Conservation (phyloP, 2,797 vertebrate species). For the Botia almorhae region DNA sequence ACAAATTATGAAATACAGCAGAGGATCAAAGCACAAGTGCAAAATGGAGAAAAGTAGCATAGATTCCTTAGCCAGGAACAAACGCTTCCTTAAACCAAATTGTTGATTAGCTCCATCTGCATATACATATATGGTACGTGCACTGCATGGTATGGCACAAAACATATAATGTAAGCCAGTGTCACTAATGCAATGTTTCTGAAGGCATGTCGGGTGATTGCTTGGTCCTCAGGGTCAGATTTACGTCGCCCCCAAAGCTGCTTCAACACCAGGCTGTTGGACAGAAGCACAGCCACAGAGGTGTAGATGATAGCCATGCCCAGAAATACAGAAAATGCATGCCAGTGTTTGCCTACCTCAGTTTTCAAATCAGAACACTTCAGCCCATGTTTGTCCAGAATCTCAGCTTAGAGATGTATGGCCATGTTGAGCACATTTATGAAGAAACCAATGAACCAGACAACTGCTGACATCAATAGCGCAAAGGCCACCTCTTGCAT, state of each 20-base stretch:
- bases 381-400: constrained; percentile 58
- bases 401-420: constrained; percentile 74
- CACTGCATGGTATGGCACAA: constrained; percentile 89
- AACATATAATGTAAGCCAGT: constrained; percentile 82
- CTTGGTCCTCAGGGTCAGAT: constrained; percentile 64
- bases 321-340: constrained; percentile 86
- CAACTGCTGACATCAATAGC: constrained; percentile 77
- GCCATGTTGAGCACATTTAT: constrained; percentile 89
- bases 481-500: constrained; percentile 86
- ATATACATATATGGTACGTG: constrained; percentile 89
- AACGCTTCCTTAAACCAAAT: constrained; percentile 68
- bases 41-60: constrained; percentile 85
- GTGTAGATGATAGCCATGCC: constrained; percentile 84
- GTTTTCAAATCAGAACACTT: constrained; percentile 86
- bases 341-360: constrained; percentile 84
- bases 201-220: constrained; percentile 68
- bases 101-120: constrained; percentile 74
- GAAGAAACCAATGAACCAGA: constrained; percentile 85
- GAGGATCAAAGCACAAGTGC: constrained; percentile 89
- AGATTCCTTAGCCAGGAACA: constrained; percentile 88
- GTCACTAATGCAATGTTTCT: constrained; percentile 82
- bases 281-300: constrained; percentile 80
- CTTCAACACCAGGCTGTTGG: constrained; percentile 78
- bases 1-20: constrained; percentile 88
- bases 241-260: constrained; percentile 75